A percentile compares a stretch with the other conserved stretches of the same genome.
Evolutionary conservation across 2,888 invertebrate species (phyloP).

Genomic region (Drosophila gaucha): DNA sequence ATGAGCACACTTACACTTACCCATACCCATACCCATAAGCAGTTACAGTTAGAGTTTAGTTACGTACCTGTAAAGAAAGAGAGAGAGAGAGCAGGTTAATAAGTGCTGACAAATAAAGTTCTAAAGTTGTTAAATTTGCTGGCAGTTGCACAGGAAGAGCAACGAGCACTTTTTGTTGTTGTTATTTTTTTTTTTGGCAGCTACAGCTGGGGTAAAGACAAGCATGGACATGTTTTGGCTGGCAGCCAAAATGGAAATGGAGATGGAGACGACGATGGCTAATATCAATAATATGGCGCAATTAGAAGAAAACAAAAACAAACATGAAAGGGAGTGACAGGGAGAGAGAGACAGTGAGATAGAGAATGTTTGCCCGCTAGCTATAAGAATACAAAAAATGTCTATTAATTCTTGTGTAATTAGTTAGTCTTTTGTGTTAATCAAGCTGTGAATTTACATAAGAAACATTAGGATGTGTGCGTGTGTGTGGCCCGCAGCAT

Average conservation of each 20-base stretch:
- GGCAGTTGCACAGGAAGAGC: conserved; percentile 51
- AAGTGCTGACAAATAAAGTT: conserved; percentile 60
- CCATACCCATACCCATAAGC: conserved; percentile 45
- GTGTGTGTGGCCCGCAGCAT: conserved; percentile 41
- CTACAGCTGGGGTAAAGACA: conserved; percentile 16
- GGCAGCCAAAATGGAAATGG: conserved; percentile 48
- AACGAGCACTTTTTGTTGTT: conserved; percentile 30
- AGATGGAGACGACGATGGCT: conserved; percentile 33
- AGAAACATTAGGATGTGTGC: conserved; percentile 25
- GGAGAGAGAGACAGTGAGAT: neutral
- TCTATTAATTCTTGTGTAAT: conserved; percentile 40
- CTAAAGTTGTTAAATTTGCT: conserved; percentile 52
- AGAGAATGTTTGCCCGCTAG: conserved; percentile 3
- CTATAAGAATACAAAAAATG: conserved; percentile 2
- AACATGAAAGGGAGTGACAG: neutral
- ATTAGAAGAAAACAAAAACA: conserved; percentile 52
- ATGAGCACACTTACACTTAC: conserved; percentile 69
- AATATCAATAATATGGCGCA: conserved; percentile 66
- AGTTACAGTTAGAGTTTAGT: conserved; percentile 51
- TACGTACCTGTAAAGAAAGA: conserved; percentile 45
- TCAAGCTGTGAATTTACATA: conserved; percentile 51
- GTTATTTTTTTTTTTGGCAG: conserved; percentile 12
- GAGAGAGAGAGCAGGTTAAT: conserved; percentile 28
- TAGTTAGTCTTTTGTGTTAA: conserved; percentile 48
- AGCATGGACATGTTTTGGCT: conserved; percentile 55